Conservation (phyloP, 2,888 invertebrate species). For the Drosophila meridionalis region DNA sequence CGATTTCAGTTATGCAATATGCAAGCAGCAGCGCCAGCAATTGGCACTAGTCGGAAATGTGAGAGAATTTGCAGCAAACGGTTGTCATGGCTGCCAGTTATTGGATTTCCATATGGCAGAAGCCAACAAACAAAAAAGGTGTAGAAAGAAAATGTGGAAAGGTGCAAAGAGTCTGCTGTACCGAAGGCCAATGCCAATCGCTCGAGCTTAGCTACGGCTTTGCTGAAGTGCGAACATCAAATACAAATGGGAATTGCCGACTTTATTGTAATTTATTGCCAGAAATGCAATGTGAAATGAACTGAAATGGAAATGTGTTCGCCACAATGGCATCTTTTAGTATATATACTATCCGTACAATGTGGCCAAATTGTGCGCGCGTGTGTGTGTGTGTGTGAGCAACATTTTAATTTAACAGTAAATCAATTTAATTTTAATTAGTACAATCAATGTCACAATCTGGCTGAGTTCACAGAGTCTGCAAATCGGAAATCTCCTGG, state of each 20-base stretch:
- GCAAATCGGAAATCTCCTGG: conserved; percentile 12
- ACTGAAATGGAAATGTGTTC: conserved; percentile 25
- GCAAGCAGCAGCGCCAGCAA: conserved; percentile 4
- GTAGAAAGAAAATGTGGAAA: neutral
- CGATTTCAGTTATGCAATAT: conserved; percentile 24
- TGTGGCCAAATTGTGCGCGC: conserved; percentile 9
- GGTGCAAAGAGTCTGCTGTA: neutral
- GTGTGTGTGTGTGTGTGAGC: neutral
- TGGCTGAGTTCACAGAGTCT: neutral
- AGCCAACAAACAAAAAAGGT: neutral
- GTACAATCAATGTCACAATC: conserved; percentile 47
- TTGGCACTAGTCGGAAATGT: conserved; percentile 30
- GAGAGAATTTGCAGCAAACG: conserved; percentile 21
- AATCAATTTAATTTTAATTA: conserved; percentile 56
- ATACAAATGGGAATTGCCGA: conserved; percentile 55
- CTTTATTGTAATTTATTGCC: conserved; percentile 62
- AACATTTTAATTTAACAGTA: conserved; percentile 47
- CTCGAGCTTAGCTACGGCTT: conserved; percentile 34
- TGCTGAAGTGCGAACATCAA: conserved; percentile 61
- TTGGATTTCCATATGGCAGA: conserved; percentile 35
- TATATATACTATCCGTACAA: neutral
- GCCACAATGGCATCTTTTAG: conserved; percentile 24
- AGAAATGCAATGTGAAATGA: conserved; percentile 33
- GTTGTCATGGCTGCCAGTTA: conserved; percentile 40
- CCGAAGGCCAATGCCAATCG: conserved; percentile 16